Base-by-base conservation (phyloP, 92 coral and sea anemone species). In the Hydrozoanthus gracilis region DNA sequence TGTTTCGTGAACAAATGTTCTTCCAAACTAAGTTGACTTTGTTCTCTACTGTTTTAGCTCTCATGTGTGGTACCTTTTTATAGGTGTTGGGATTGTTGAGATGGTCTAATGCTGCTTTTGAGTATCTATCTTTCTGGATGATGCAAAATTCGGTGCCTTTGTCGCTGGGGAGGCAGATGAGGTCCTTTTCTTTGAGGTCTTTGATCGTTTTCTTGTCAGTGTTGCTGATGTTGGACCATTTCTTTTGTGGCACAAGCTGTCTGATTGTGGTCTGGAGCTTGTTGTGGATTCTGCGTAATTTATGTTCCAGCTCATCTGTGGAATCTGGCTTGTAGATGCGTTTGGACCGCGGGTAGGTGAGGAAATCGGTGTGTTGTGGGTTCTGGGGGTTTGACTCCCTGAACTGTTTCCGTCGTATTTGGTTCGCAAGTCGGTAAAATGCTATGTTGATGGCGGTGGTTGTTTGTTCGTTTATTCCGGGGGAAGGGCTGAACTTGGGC, bases 21-120 rank as follows among this genome's bases (percentile, higher is more conserved):
- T n/a, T n/a, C n/a, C n/a, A n/a, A n/a, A n/a, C n/a, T n/a, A n/a
- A n/a, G n/a, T n/a, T n/a, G n/a, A 88, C 78, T 76, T 88, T 88
- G 35, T 79, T 84, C 79, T 92, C 91, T 20, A 92, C 76, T 14
- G 93, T 90, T 70, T 92, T 90, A 52, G 93, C 93, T 4, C 91
- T 27, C 90, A 92, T 83, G 44, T 84, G 88, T 9, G 93, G 87
- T 4, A 90, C 75, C 18, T 67, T 72, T 16, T 71, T 76, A 15
- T 87, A 87, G 18, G 88, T 89, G 82, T 64, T 84, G 74, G 87
- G 13, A 58, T 86, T 79, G 46, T 58, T 83, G 15, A 87, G 92
- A 49, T 92, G 92, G 60, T 83, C 51, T 15, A 70, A 49, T 11
- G 95, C 90, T 8, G 86, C 93, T 13, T 78, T 79, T 39, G 49